These are phyloP conservation scores for Eubasilissa regina DNA, from an alignment of 1,140 invertebrate genomes.

Conservation along the genomic window DNA sequence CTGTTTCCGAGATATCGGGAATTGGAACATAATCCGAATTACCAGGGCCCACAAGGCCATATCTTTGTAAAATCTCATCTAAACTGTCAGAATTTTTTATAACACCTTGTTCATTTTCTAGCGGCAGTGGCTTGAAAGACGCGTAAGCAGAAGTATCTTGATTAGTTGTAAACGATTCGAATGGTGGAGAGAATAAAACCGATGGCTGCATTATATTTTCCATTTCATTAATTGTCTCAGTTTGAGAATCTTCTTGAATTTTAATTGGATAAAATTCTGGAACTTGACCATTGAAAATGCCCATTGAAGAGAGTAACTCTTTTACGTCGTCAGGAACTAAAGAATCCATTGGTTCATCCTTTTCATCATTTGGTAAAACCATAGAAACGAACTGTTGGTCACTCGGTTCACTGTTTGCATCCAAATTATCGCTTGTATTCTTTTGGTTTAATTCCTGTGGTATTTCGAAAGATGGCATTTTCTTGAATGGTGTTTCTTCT, in stretches of 20 bases:
- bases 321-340: neutral
- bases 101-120: neutral
- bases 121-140: conserved; percentile 53
- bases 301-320: conserved; percentile 13
- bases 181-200: conserved; percentile 34
- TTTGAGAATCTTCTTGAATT: too few species aligned
- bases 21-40: conserved; percentile 14
- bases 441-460: neutral
- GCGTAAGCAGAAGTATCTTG: conserved; percentile 50
- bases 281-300: neutral
- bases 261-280: neutral
- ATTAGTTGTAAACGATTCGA: conserved; percentile 23
- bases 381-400: neutral
- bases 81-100: conserved; percentile 42
- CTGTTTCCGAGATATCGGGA: conserved; percentile 27
- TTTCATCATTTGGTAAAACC: neutral
- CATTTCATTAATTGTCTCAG: neutral
- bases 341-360: neutral
- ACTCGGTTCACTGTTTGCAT: neutral
- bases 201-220: neutral
- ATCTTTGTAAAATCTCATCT: conserved; percentile 51
- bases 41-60: conserved; percentile 42
- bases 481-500: conserved; percentile 34
- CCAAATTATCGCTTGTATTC: too few species aligned
- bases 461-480: conserved; percentile 37